Conservation (phyloP, 23 tunicate species). For the Styela plicata region DNA sequence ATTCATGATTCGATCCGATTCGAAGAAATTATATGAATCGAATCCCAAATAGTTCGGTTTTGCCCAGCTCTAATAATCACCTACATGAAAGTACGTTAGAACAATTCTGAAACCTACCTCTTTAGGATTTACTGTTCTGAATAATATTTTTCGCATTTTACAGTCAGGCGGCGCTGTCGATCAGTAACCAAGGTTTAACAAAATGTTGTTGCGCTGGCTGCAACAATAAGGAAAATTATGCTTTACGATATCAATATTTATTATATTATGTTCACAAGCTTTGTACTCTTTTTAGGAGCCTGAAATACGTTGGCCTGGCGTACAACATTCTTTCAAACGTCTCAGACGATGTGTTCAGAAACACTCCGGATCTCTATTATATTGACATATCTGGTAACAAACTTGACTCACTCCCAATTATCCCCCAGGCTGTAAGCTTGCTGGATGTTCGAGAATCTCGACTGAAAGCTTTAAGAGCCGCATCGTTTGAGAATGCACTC, state of each 20-base stretch:
- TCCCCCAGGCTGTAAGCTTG: conserved; percentile 33
- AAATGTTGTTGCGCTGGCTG: no score
- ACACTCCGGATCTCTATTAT: conserved; percentile 34
- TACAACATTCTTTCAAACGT: conserved; percentile 30
- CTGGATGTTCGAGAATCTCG: conserved; percentile 31
- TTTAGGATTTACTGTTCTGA: no score
- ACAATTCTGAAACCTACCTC: no score
- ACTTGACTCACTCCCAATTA: conserved; percentile 39
- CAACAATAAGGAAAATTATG: background rate
- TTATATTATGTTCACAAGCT: background rate
- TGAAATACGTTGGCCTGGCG: conserved; percentile 46
- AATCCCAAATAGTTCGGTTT: no score
- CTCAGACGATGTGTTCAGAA: conserved; percentile 27
- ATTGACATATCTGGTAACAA: conserved; percentile 47
- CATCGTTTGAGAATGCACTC: conserved; percentile 30
- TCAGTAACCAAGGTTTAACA: no score
- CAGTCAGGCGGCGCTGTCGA: no score
- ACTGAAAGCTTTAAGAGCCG: conserved; percentile 6
- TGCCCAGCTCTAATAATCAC: no score
- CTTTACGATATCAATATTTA: background rate
- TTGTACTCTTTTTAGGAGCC: conserved; percentile 19
- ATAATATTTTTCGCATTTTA: no score
- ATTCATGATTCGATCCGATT: no score
- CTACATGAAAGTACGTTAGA: no score
- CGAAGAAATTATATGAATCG: no score